Conservation (phyloP, 2,888 invertebrate genomes). For the Serripes groenlandicus region DNA sequence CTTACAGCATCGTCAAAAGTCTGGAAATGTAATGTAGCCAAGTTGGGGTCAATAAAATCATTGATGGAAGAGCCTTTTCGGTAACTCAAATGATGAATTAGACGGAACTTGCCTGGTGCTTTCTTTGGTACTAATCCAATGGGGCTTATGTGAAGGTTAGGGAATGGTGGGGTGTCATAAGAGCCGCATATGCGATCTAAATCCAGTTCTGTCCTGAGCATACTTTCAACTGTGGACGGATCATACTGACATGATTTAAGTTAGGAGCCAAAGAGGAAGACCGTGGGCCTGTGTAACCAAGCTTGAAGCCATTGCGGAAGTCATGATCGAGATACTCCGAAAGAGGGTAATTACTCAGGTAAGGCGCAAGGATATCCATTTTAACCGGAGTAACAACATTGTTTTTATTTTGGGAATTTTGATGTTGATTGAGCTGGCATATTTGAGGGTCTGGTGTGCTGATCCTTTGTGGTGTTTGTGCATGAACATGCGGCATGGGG, state of each 20-base stretch:
- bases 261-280: neutral
- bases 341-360: no score
- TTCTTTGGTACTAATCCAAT: conserved; percentile 58
- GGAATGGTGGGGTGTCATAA: conserved; percentile 9
- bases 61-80: conserved; percentile 45
- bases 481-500: conserved; percentile 25
- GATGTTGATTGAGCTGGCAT: neutral
- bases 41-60: conserved; percentile 37
- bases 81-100: conserved; percentile 55
- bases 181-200: conserved; percentile 16
- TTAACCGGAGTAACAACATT: neutral
- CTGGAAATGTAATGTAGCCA: conserved; percentile 32
- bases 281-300: conserved; percentile 25
- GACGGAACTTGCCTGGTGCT: conserved; percentile 32
- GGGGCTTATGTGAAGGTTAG: conserved; percentile 33
- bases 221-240: neutral
- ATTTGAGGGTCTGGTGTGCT: neutral
- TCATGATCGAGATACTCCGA: conserved; percentile 24
- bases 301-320: conserved; percentile 9
- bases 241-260: conserved; percentile 12
- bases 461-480: conserved; percentile 3
- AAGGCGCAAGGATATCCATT: neutral
- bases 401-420: neutral
- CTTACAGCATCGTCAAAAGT: conserved; percentile 43
- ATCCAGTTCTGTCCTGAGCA: neutral